Evolutionary conservation across 2,797 vertebrate species (phyloP).

Genomic region (Crenichthys baileyi): DNA sequence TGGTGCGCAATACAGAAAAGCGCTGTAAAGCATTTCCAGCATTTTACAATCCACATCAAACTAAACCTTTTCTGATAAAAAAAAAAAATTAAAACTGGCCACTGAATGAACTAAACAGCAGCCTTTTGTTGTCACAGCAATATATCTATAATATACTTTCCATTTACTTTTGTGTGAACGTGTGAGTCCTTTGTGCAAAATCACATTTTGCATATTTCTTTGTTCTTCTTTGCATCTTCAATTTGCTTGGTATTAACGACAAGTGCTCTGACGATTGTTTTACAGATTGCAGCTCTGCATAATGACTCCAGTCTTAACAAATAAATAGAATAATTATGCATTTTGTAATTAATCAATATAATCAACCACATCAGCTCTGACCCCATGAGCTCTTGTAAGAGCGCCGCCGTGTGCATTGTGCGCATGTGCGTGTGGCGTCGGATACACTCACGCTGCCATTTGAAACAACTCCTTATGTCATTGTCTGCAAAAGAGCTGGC

Average conservation of each 20-base stretch:
- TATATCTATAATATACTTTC: not conserved
- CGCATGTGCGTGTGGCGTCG: conserved; percentile 5
- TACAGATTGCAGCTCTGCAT: conserved; percentile 13
- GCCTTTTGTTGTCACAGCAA: no score
- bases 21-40: no score
- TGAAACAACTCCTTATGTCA: conserved; percentile 25
- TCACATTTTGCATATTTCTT: not conserved
- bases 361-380: conserved; percentile 60
- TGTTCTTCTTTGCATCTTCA: conserved; percentile 1
- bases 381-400: conserved; percentile 45
- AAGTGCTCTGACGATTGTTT: conserved; percentile 11
- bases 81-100: no score
- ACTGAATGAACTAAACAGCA: no score
- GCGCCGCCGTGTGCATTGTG: conserved; percentile 23
- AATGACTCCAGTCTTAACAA: conserved; percentile 25
- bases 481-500: conserved; percentile 27
- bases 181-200: conserved; percentile 2
- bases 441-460: conserved; percentile 28
- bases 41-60: no score
- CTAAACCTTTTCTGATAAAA: no score
- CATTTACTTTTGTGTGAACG: not conserved
- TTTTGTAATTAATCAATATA: conserved; percentile 59
- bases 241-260: not conserved
- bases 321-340: conserved; percentile 50
- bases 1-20: no score